Percentiles rank a stretch among this genome's conserved stretches.
Evolutionary conservation across 2,888 invertebrate species (phyloP).

Genomic region (Mongoloraphidia duomilia): DNA sequence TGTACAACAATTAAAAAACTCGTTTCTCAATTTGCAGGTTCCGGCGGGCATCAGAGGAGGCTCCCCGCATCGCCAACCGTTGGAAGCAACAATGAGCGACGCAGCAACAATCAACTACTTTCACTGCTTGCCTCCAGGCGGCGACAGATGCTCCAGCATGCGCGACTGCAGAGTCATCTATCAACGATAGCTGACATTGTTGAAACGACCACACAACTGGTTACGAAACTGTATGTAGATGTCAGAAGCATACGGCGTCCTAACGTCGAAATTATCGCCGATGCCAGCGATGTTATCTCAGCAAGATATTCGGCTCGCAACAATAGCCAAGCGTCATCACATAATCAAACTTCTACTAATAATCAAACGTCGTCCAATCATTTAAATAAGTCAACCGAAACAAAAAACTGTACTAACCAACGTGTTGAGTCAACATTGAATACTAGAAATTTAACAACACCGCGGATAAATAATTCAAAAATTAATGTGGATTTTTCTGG

Average conservation of each 20-base stretch:
- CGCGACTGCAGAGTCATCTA: slow-evolving; percentile 36
- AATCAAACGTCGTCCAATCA: neutral
- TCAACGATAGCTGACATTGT: slow-evolving; percentile 33
- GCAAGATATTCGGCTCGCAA: neutral
- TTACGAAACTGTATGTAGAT: slow-evolving; percentile 2
- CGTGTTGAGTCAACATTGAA: neutral
- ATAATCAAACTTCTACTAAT: neutral
- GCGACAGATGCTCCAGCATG: slow-evolving; percentile 37
- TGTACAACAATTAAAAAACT: too few species aligned
- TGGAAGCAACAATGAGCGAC: too few species aligned
- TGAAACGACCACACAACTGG: slow-evolving; percentile 25
- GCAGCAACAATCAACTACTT: slow-evolving; percentile 39
- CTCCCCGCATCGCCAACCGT: too few species aligned
- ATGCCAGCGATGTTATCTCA: neutral
- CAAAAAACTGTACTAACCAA: too few species aligned
- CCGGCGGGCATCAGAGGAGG: too few species aligned
- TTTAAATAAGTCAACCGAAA: neutral
- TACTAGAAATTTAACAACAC: neutral
- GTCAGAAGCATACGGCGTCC: slow-evolving; percentile 1
- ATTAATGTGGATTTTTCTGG: neutral
- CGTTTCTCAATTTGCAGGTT: too few species aligned
- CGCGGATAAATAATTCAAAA: too few species aligned
- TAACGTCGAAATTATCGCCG: neutral
- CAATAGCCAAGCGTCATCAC: neutral
- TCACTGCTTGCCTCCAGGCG: slow-evolving; percentile 45